phyloP scores from a whole-genome alignment of 2,888 invertebrate genomes.

The Melolontha melolontha region DNA sequence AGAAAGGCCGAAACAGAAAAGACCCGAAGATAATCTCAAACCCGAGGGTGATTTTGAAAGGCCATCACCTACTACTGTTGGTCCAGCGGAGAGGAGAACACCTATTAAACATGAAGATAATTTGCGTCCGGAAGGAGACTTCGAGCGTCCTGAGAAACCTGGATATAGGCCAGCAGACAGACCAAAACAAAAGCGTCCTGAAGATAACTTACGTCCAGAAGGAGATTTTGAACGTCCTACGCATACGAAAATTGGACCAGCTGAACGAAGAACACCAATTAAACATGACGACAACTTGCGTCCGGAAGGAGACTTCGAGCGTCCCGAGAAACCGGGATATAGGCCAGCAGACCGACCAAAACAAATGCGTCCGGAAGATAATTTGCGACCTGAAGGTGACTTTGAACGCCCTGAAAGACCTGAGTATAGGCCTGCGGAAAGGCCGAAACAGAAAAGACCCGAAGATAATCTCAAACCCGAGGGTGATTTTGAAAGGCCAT shows the following conservation, averaged over 20 bases:
- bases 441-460: constrained; percentile 63
- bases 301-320: constrained; percentile 67
- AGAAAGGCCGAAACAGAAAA: too few relatives aligned
- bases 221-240: constrained; percentile 68
- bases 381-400: constrained; percentile 63
- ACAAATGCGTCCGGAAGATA: constrained; percentile 64
- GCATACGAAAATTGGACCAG: constrained; percentile 64
- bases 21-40: too few relatives aligned
- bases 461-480: constrained; percentile 73
- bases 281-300: constrained; percentile 69
- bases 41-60: constrained; percentile 53
- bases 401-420: constrained; percentile 67
- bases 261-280: constrained; percentile 64
- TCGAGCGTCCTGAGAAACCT: constrained; percentile 62
- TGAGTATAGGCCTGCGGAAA: constrained; percentile 67
- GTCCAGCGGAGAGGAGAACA: constrained; percentile 64
- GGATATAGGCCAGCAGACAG: constrained; percentile 65
- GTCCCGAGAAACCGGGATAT: constrained; percentile 60
- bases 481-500: constrained; percentile 67
- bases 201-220: constrained; percentile 73
- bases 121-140: constrained; percentile 72
- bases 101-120: constrained; percentile 66
- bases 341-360: constrained; percentile 64
- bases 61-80: constrained; percentile 59
- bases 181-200: constrained; percentile 61